Conservation (phyloP, 2,113 vertebrate species). For the Cichladusa arquata region DNA sequence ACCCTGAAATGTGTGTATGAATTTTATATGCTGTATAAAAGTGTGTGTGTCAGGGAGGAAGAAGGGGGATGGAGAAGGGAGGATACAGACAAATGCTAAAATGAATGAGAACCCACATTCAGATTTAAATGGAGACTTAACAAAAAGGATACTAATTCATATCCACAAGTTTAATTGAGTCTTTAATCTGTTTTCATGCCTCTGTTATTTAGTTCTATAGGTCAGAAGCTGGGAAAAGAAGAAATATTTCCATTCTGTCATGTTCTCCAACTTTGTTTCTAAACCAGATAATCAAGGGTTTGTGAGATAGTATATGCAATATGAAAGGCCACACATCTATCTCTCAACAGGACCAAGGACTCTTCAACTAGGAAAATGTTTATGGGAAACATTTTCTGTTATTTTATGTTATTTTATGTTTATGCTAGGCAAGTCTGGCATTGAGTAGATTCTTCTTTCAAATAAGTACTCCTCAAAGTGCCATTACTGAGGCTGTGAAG, state of each 20-base stretch:
- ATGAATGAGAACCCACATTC: not conserved
- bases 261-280: not conserved
- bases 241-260: not conserved
- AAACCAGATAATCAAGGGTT: not conserved
- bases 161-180: not conserved
- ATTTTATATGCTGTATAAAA: slow-evolving; percentile 7
- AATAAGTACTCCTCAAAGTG: not conserved
- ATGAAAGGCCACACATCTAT: not conserved
- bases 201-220: not conserved
- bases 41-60: not conserved
- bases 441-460: not conserved
- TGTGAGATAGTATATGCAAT: not conserved
- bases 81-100: not conserved
- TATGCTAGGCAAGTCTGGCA: not conserved
- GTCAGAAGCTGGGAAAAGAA: not conserved
- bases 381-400: not conserved
- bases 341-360: not conserved
- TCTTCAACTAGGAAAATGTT: not conserved
- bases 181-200: not conserved
- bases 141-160: not conserved
- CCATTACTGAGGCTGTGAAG: not conserved
- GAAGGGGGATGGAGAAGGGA: not conserved
- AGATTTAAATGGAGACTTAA: not conserved
- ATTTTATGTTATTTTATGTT: too few relatives aligned
- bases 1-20: slow-evolving; percentile 32